phyloP scores from a whole-genome alignment of 2,888 invertebrate genomes.

The Scrobipalpa costella region DNA sequence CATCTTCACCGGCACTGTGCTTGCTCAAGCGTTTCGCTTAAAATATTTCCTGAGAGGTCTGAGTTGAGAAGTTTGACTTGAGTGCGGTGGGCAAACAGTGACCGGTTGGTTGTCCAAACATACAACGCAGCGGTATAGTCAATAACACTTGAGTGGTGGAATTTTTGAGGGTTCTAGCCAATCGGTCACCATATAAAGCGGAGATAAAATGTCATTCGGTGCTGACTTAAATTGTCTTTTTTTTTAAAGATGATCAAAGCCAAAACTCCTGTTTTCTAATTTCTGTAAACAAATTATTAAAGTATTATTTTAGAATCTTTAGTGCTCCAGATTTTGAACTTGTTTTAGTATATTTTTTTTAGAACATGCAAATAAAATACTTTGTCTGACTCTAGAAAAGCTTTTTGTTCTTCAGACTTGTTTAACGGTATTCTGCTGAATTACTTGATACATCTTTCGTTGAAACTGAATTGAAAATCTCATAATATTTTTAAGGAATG shows the following conservation, averaged over 20 bases:
- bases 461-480: background rate
- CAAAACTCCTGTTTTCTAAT: background rate
- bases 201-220: background rate
- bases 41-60: constrained; percentile 73
- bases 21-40: constrained; percentile 60
- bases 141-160: constrained; percentile 23
- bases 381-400: no score
- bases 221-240: background rate
- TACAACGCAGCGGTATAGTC: constrained; percentile 46
- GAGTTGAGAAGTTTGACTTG: constrained; percentile 44
- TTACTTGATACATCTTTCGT: background rate
- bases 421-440: background rate
- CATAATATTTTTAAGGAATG: background rate
- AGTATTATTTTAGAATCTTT: no score
- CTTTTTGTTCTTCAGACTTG: background rate
- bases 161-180: constrained; percentile 28
- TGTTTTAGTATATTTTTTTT: no score
- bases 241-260: background rate
- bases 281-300: background rate
- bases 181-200: background rate
- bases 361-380: no score
- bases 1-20: constrained; percentile 30
- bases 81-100: constrained; percentile 68
- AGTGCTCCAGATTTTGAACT: no score
- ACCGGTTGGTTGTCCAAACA: constrained; percentile 76